Conservation (phyloP, 2,888 invertebrate genomes). For the Strigamia maritima region DNA sequence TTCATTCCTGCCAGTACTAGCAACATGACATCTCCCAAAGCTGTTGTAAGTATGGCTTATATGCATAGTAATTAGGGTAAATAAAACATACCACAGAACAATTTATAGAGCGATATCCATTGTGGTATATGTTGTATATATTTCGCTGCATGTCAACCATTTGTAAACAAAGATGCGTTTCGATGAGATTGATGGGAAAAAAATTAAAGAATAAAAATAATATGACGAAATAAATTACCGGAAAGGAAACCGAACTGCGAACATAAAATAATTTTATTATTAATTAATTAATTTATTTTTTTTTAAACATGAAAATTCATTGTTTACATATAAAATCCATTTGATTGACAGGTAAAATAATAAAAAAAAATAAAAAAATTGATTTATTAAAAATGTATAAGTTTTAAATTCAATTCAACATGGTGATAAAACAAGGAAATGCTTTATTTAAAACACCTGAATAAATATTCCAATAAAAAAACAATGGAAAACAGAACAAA, state of each 20-base stretch:
- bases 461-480: no score
- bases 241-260: neutral
- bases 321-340: no score
- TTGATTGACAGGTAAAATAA: no score
- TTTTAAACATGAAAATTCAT: no score
- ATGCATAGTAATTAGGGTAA: neutral
- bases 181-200: neutral
- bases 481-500: no score
- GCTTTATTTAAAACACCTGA: no score
- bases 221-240: neutral
- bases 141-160: slow-evolving; percentile 25
- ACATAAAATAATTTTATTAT: neutral
- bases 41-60: neutral
- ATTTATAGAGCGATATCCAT: neutral
- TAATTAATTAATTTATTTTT: neutral
- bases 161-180: slow-evolving; percentile 31
- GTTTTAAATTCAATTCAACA: no score
- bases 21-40: slow-evolving; percentile 23
- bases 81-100: neutral
- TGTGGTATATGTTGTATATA: neutral
- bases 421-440: no score
- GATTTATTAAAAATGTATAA: no score
- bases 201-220: neutral
- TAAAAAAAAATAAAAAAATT: no score
- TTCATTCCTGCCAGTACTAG: neutral